Evolutionary conservation across 2,113 vertebrate genomes (phyloP), one percentile per base, ranked within the genome.

Genomic region (Micromys minutus): DNA sequence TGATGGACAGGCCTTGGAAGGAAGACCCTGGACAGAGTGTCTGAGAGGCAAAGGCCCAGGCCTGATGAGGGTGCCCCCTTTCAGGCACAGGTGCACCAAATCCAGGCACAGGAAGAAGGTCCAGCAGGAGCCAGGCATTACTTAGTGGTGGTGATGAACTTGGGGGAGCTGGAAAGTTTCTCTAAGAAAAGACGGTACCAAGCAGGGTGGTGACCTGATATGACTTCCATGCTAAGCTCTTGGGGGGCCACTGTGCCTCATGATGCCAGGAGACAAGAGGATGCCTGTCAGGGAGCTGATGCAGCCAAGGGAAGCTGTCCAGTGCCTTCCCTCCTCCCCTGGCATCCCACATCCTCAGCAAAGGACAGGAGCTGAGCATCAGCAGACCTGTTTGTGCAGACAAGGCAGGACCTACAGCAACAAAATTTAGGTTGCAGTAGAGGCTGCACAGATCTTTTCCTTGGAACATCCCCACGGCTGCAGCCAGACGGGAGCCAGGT

Each of bases 351-450:
- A 80, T 39, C 36, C 47, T 80, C 76, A 1, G 2, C 76, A 57
- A 67, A 59, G 87, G n/a, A 5, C 5, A 16, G 80, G 8, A 17
- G 67, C 36, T 1, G 4, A 29, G 59, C 52, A 17, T 61, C 45
- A 57, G 81, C 71, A 76, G 79, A 80, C 77, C 50, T 34, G 24
- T 55, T 42, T 52, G n/a, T 52, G 17, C 88, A 47, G 65, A 95
- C 55, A 5, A 34, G 52, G 95, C 86, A 59, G 61, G 50, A 77
- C 22, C 85, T 72, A 81, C 45, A 9, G 87, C 5, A 16, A 76
- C 57, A 71, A 50, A 81, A 89, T 74, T 36, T 36, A 86, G 90
- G 92, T n/a, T 89, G 92, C 85, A 86, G 80, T 29, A 92, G 86
- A 89, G 63, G 57, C 93, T 80, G 77, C 17, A 19, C 39, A 96